Evolutionary conservation across 1,140 invertebrate species (phyloP), one percentile per base, ranked within the genome.

Genomic region (Palaemon carinicauda): DNA sequence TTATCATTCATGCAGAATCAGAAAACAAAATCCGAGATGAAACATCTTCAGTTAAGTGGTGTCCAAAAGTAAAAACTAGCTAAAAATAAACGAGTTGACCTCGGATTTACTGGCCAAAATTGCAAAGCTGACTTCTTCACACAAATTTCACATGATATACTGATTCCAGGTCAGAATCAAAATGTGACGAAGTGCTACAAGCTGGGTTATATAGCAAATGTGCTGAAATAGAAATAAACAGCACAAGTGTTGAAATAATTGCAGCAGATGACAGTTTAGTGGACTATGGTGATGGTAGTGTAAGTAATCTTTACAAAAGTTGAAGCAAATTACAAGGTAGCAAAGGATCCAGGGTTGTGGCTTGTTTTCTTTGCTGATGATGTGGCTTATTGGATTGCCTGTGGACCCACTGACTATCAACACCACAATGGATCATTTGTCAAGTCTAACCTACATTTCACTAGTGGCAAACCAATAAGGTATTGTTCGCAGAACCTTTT

Each of bases 401-500:
- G 78, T 87, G 84, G 71, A 87, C 80, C 79, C 51, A 88, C 19
- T 83, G 60, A 88, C 33, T 88, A 71, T 73, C 84, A 81, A 80
- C 82, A 88, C 75, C 82, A 86, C 82, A 86, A 88, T 86, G 82
- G 87, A 33, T 50, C 87, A 88, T 88, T 88, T 88, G 82, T 75
- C 52, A 86, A 80, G 80, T 89, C 89, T 88, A 86, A 82, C 75
- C 82, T 77, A 53, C 82, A 88, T 86, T 89, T 88, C 78, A 86
- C 4, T 88, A 89, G 89, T n/a, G n/a, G n/a, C n/a, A n/a, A n/a
- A n/a, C n/a, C n/a, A n/a, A n/a, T n/a, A n/a, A n/a, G n/a, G n/a
- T 88, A 73, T 50, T 89, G 87, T 88, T 89, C 73, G 52, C 75
- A 87, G 31, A 88, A 89, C 87, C 82, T 87, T 87, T 83, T 87